Evolutionary conservation across 2,888 invertebrate genomes (phyloP).

Genomic region (Melieria omissa): DNA sequence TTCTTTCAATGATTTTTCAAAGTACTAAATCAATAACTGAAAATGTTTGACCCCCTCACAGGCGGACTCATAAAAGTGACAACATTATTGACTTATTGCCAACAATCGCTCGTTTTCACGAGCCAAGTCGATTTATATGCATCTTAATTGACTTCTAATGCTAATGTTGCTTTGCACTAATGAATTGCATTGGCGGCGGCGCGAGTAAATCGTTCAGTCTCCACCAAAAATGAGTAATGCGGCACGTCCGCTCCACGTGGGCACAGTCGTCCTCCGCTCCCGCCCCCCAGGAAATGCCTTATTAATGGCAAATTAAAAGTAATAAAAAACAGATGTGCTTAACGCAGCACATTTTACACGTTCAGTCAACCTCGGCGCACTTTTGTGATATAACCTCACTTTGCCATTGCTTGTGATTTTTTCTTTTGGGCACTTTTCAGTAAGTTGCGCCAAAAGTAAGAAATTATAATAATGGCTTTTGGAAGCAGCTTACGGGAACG

Average conservation of each 20-base stretch:
- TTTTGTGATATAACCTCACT: too few species aligned
- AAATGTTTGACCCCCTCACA: neutral
- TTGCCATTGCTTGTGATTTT: neutral
- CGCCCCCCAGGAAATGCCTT: slow-evolving; percentile 49
- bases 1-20: too few species aligned
- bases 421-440: neutral
- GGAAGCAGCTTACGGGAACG: slow-evolving; percentile 17
- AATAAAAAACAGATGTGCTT: slow-evolving; percentile 66
- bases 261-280: neutral
- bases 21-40: neutral
- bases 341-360: slow-evolving; percentile 56
- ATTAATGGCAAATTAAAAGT: slow-evolving; percentile 66
- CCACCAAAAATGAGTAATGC: slow-evolving; percentile 24
- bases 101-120: neutral
- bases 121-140: slow-evolving; percentile 26
- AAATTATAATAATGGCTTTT: slow-evolving; percentile 59
- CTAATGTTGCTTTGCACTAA: too few species aligned
- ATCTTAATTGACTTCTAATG: slow-evolving; percentile 7
- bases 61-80: slow-evolving; percentile 57
- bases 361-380: neutral
- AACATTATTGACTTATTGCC: slow-evolving; percentile 62
- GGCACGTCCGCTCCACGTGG: too few species aligned
- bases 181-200: neutral
- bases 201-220: slow-evolving; percentile 10
- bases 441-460: slow-evolving; percentile 4